Evolutionary conservation across 2,888 invertebrate genomes (phyloP).

Genomic region (Lutraria lutraria): DNA sequence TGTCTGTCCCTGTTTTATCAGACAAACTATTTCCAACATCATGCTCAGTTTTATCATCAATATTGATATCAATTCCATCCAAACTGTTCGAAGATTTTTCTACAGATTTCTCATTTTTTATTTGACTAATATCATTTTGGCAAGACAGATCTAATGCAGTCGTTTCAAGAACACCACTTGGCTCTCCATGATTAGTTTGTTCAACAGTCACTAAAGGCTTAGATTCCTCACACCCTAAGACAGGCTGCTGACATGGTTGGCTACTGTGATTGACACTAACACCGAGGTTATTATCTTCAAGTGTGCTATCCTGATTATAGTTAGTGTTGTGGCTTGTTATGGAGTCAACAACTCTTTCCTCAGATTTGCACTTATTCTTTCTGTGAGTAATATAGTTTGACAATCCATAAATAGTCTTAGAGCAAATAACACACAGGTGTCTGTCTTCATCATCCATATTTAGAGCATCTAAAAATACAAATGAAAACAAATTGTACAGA

Average conservation of each 20-base stretch:
- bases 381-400: slow-evolving; percentile 32
- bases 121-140: not conserved
- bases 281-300: not conserved
- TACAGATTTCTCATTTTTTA: not conserved
- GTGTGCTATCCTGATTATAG: not conserved
- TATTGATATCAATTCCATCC: not conserved
- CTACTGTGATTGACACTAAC: not conserved
- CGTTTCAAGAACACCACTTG: not conserved
- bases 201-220: not conserved
- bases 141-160: not conserved
- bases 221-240: not conserved
- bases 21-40: not conserved
- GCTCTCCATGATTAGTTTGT: not conserved
- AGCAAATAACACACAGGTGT: slow-evolving; percentile 32
- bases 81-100: not conserved
- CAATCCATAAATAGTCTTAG: slow-evolving; percentile 28
- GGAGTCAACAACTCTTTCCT: not conserved
- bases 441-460: slow-evolving; percentile 27
- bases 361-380: slow-evolving; percentile 1
- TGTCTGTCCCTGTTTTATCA: not conserved
- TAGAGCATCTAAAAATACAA: not conserved
- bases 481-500: not conserved
- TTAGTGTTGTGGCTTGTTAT: not conserved
- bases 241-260: not conserved
- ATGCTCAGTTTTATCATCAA: not conserved